A percentile compares a stretch with the other conserved stretches of the same genome.
Evolutionary conservation across 2,888 invertebrate species (phyloP).

Genomic region (Patella caerulea): DNA sequence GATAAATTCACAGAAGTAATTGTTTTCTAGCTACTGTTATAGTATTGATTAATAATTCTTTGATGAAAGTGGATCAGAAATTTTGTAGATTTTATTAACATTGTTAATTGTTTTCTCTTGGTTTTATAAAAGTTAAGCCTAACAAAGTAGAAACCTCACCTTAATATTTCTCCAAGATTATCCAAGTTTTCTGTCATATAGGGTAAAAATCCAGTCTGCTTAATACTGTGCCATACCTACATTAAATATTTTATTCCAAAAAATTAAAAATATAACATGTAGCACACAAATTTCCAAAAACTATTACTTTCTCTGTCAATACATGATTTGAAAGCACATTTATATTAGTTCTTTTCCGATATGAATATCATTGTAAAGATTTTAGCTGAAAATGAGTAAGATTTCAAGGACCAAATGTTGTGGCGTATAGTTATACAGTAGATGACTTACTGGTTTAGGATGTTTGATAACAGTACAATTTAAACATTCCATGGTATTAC

Average conservation of each 20-base stretch:
- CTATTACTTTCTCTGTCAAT: slow-evolving; percentile 8
- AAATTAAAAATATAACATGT: not conserved
- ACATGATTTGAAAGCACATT: not conserved
- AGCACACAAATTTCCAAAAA: not conserved
- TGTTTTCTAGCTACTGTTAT: no score
- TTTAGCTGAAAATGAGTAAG: no score
- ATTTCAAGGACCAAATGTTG: no score
- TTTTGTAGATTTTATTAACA: no score
- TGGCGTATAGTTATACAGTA: no score
- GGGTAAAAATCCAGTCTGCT: slow-evolving; percentile 67
- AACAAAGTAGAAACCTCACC: slow-evolving; percentile 41
- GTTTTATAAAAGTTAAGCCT: no score
- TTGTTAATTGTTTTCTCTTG: no score
- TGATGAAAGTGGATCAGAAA: no score
- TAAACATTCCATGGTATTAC: slow-evolving; percentile 61
- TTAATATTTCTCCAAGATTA: slow-evolving; percentile 58
- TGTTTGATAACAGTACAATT: slow-evolving; percentile 55
- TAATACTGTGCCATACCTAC: slow-evolving; percentile 64
- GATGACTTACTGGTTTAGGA: slow-evolving; percentile 48
- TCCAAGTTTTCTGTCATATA: slow-evolving; percentile 66
- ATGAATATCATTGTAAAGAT: no score
- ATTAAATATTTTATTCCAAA: slow-evolving; percentile 9
- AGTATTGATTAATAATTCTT: no score
- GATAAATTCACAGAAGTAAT: no score
- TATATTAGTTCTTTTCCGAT: no score